These are phyloP conservation scores for Rhynchomys soricoides DNA, from an alignment of 2,113 vertebrate genomes.

Conservation along the genomic window DNA sequence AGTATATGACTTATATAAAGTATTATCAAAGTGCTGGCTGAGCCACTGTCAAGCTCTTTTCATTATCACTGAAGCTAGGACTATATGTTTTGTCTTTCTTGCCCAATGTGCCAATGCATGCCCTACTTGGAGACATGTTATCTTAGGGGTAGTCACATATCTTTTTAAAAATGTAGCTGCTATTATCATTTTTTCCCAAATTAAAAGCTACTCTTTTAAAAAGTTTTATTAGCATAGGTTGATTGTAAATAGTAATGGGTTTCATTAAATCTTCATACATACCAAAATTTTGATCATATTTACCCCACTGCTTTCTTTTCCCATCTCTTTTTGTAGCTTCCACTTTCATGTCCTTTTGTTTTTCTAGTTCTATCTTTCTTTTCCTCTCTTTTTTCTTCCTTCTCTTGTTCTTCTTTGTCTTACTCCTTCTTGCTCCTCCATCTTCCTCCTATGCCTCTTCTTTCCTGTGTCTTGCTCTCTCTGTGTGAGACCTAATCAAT, in stretches of 20 bases:
- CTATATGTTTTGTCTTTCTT: background rate
- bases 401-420: too few species aligned
- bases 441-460: background rate
- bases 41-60: background rate
- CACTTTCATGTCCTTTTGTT: background rate
- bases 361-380: background rate
- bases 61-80: background rate
- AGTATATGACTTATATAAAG: background rate
- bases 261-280: background rate
- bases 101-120: background rate
- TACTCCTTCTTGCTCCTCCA: too few species aligned
- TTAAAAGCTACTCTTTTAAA: background rate
- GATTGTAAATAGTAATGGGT: background rate
- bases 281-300: background rate
- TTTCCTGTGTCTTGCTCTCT: background rate
- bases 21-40: background rate
- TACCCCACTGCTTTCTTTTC: background rate
- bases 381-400: background rate
- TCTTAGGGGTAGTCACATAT: background rate
- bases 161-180: background rate
- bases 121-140: background rate
- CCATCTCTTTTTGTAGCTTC: background rate
- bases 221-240: background rate
- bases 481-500: background rate
- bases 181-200: background rate